Evolutionary conservation across 2,888 invertebrate species (phyloP).

Genomic region (Lordiphosa andalusiaca): DNA sequence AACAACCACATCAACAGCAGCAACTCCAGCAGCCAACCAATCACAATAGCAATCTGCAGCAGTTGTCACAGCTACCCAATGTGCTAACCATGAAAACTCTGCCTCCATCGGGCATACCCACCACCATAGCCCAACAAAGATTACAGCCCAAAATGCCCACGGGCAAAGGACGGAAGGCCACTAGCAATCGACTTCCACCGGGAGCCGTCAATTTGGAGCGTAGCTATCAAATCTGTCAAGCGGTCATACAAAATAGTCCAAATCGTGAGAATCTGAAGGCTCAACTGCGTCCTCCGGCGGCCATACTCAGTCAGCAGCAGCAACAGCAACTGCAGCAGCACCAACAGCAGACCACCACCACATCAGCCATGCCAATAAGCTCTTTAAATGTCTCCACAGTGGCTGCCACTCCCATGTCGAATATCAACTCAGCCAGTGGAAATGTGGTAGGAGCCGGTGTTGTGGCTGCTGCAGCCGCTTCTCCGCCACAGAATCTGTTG

Average conservation of each 20-base stretch:
- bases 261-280: conserved; percentile 92
- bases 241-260: conserved; percentile 95
- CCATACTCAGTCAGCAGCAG: conserved; percentile 82
- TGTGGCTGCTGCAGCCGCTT: conserved; percentile 55
- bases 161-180: conserved; percentile 79
- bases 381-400: conserved; percentile 60
- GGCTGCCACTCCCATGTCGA: conserved; percentile 58
- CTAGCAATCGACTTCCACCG: conserved; percentile 88
- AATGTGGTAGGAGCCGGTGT: conserved; percentile 31
- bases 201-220: conserved; percentile 95
- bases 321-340: conserved; percentile 26
- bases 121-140: conserved; percentile 79
- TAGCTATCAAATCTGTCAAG: conserved; percentile 96
- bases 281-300: conserved; percentile 92
- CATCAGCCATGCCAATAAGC: conserved; percentile 19
- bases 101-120: conserved; percentile 76
- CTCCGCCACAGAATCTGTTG: conserved; percentile 61
- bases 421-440: conserved; percentile 35
- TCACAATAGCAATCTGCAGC: conserved; percentile 48
- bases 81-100: conserved; percentile 74
- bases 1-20: conserved; percentile 19
- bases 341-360: conserved; percentile 7
- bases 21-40: conserved; percentile 35
- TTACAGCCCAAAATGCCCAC: conserved; percentile 75
- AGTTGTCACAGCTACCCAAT: conserved; percentile 59